Conservation (phyloP, 2,797 vertebrate species). For the Forpus xanthops region DNA sequence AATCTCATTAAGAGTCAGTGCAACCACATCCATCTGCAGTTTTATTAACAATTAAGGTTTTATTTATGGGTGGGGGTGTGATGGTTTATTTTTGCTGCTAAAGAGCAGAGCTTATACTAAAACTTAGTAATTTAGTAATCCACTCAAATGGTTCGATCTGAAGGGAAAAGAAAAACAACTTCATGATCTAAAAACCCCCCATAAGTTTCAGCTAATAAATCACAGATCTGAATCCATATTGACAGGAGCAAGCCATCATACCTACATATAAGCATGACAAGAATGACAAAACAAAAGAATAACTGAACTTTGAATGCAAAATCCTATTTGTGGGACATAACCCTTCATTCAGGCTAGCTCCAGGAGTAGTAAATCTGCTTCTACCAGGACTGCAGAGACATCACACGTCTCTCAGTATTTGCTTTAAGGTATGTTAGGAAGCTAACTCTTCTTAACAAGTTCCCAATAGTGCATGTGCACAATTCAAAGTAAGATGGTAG, state of each 20-base stretch:
- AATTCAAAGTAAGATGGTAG: background rate
- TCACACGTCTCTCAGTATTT: background rate
- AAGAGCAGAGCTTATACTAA: background rate
- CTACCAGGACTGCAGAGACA: background rate
- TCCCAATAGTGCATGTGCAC: background rate
- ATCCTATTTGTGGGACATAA: background rate
- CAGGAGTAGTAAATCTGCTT: background rate
- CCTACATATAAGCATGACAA: background rate
- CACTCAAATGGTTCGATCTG: background rate
- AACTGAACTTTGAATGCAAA: background rate
- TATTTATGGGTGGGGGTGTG: background rate
- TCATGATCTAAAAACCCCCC: background rate
- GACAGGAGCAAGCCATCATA: background rate
- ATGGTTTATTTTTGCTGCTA: constrained; percentile 4
- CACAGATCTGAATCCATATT: background rate
- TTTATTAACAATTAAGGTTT: background rate
- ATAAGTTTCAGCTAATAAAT: background rate
- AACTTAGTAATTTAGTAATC: constrained; percentile 9
- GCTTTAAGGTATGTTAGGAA: background rate
- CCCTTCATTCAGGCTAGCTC: background rate
- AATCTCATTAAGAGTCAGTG: background rate
- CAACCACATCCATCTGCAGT: constrained; percentile 35
- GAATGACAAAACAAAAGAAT: background rate
- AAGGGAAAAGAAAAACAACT: background rate
- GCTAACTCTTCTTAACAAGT: background rate